Conservation (phyloP, 1,140 invertebrate species). For the Octopus sinensis region DNA sequence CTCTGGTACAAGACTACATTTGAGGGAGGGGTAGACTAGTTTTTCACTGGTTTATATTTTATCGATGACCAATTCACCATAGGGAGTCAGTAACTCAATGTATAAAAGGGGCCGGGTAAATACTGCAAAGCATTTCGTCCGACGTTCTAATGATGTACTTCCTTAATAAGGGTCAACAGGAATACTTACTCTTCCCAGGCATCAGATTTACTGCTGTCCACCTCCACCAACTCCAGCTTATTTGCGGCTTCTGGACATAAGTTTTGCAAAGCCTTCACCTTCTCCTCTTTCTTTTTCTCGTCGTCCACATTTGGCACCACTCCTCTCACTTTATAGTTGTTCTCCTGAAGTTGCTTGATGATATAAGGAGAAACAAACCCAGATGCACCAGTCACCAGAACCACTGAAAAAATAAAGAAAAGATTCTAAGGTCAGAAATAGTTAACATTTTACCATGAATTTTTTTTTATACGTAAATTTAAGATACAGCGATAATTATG, state of each 20-base stretch:
- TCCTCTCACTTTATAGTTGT: conserved; percentile 61
- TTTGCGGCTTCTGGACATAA: conserved; percentile 56
- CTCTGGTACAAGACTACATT: too few species aligned
- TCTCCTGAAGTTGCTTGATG: conserved; percentile 60
- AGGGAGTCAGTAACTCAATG: too few species aligned
- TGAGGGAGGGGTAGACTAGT: too few species aligned
- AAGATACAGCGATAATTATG: too few species aligned
- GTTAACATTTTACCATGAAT: too few species aligned
- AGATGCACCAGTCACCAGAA: conserved; percentile 64
- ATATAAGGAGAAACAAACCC: conserved; percentile 64
- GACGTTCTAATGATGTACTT: too few species aligned
- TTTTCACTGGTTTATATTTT: too few species aligned
- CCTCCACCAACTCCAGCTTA: conserved; percentile 58
- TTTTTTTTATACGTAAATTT: too few species aligned
- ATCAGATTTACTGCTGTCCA: conserved; percentile 52
- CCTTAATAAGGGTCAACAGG: too few species aligned
- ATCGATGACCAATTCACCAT: too few species aligned
- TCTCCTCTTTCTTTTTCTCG: conserved; percentile 55
- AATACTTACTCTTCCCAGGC: conserved; percentile 51
- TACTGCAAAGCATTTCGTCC: too few species aligned
- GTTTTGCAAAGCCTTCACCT: conserved; percentile 53
- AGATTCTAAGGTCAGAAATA: not conserved
- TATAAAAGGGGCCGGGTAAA: too few species aligned
- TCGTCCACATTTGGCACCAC: conserved; percentile 61
- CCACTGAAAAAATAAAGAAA: conserved; percentile 47